These are phyloP conservation scores for Hipposideros armiger DNA, from an alignment of 2,113 vertebrate genomes.

Conservation along the genomic window DNA sequence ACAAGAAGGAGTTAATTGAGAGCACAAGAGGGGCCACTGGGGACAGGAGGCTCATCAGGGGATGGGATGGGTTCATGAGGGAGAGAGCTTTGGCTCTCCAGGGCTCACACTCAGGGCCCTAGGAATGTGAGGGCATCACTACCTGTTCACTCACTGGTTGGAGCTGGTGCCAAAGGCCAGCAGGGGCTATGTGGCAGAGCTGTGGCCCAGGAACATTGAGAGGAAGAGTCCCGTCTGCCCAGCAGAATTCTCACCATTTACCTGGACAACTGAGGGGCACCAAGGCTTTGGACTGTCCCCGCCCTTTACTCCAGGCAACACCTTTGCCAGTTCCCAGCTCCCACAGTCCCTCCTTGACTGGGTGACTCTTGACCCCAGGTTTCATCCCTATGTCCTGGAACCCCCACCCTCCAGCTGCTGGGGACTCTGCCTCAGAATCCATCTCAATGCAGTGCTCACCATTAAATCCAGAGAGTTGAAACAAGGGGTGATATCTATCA, in stretches of 20 bases:
- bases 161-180: constrained; percentile 75
- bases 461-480: background rate
- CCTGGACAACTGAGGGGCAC: constrained; percentile 66
- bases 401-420: background rate
- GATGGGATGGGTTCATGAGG: background rate
- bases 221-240: constrained; percentile 78
- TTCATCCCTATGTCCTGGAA: background rate
- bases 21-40: background rate
- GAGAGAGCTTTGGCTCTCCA: background rate
- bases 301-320: background rate
- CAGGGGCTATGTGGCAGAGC: constrained; percentile 51
- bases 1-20: background rate
- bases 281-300: background rate
- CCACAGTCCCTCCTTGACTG: background rate
- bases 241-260: constrained; percentile 71
- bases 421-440: background rate
- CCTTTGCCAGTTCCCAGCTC: background rate
- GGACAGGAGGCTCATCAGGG: background rate
- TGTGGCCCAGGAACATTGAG: constrained; percentile 63
- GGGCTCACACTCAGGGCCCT: background rate
- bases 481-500: background rate
- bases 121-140: background rate
- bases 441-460: background rate
- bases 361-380: background rate
- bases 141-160: constrained; percentile 76